Base-by-base conservation (phyloP, 2,113 vertebrate species). In the Oncorhynchus kisutch region DNA sequence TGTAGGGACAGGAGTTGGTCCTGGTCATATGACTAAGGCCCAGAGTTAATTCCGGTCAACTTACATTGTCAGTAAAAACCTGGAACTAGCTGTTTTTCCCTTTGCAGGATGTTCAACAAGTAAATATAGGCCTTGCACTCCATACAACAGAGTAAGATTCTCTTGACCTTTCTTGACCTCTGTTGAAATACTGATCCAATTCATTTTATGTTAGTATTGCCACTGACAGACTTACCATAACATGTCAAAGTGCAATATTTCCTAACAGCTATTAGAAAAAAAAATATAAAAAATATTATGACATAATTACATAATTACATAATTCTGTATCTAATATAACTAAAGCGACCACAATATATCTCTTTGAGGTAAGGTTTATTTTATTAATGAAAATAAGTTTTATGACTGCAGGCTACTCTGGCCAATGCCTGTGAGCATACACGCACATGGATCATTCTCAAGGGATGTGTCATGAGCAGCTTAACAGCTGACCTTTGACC, bases 401-500 rank as follows among this genome's bases (percentile, higher is more conserved):
- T 66, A 66, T 66, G 13, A 67, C 14, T 16, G 25, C 65, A 67
- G 27, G 18, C 27, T 27, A 65, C 22, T 65, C 24, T 27, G 9
- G 22, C n/a, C 62, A 65, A 25, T 5, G 22, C 39, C 39, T 45
- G 39, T 45, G 39, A 11, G 39, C 39, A 45, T 45, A 45, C 9
- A 45, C 9, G 39, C 39, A 45, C 2, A 45, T 9, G 9, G 18
- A 20, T 18, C 9, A 48, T 24, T 51, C 68, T 70, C 68, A 4
- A 48, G 20, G 20, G 68, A 25, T 34, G 20, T 69, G 67, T 70
- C 39, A 45, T 48, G 45, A 49, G 22, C 68, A 13, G n/a, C n/a
- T 70, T 24, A 48, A 49, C 34, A 70, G n/a, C 9, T 49, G 68
- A 70, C n/a, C n/a, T 70, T 22, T 70, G 39, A 70, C 68, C 20